phyloP scores from a whole-genome alignment of 64 coral and sea anemone genomes.

The Acropora yongei region DNA sequence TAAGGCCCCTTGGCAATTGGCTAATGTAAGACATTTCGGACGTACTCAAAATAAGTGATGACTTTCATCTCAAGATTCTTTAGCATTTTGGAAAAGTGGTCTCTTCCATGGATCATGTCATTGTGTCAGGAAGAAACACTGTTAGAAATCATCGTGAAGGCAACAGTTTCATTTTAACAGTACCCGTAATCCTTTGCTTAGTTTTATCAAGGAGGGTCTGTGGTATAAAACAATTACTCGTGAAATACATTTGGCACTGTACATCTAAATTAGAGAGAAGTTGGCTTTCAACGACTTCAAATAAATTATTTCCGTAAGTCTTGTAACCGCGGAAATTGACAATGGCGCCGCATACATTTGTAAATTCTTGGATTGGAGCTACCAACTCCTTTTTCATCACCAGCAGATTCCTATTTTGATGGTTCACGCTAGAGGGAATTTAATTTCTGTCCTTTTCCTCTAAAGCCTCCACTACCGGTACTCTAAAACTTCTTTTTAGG shows the following conservation, averaged over 20 bases:
- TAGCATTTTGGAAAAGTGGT: no score
- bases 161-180: no score
- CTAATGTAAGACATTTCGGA: slow-evolving; percentile 42
- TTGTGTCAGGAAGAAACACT: no score
- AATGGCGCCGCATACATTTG: not conserved
- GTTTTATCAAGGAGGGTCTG: no score
- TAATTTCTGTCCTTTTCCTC: slow-evolving; percentile 26
- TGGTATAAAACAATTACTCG: no score
- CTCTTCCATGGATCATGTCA: no score
- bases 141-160: no score
- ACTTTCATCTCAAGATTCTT: no score
- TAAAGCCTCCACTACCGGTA: slow-evolving; percentile 4
- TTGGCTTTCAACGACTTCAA: slow-evolving; percentile 18
- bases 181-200: no score
- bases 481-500: slow-evolving; percentile 6
- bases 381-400: not conserved
- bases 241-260: not conserved
- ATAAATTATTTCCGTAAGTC: not conserved
- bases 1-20: slow-evolving; percentile 58
- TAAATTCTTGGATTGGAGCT: not conserved
- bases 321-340: not conserved
- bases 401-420: slow-evolving; percentile 28
- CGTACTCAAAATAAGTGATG: not conserved
- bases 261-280: not conserved
- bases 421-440: not conserved